Evolutionary conservation across 2,113 vertebrate species (phyloP), one percentile per base, ranked within the genome.

Genomic region (Microtus ochrogaster): DNA sequence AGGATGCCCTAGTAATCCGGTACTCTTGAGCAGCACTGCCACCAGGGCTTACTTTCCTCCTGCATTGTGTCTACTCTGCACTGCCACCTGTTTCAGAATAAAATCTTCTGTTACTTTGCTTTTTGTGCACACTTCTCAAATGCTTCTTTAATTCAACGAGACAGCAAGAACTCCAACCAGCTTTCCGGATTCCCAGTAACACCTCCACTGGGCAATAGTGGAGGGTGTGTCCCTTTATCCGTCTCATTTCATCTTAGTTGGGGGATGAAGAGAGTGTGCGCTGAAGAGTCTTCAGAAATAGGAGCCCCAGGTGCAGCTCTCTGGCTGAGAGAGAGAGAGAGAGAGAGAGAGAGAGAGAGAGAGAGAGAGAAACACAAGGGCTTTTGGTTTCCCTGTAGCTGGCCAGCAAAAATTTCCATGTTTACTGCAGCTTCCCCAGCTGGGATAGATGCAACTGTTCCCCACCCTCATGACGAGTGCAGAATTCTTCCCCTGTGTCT

Each of bases 401-500:
- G 49, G n/a, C 91, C 90, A 72, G 65, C n/a, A 82, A 58, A 72
- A 28, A 22, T n/a, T 47, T 92, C 58, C 72, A 3, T 22, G 0
- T 36, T 47, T 2, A 10, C 47, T 49, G 7, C 1, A 19, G 61
- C n/a, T 36, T 55, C 52, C 47, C 68, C 30, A 41, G 52, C 8
- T 94, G 88, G 76, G 88, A 95, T 72, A 81, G 4, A 6, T 33
- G 10, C 73, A 85, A 39, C 84, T 94, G 85, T 39, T 89, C 72
- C 72, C n/a, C 70, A 63, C 66, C 26, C 30, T 66, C 68, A 17
- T 30, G 28, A 44, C 76, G 85, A 41, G 44, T 41, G 39, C 58
- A 26, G 92, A 76, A 85, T 93, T 95, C 86, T 63, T 92, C 95
- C 66, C 68, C 16, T 36, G 49, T 86, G 91, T 96, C 91, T 94